Evolutionary conservation across 1,140 invertebrate genomes (phyloP).

Genomic region (Drosophila insularis): DNA sequence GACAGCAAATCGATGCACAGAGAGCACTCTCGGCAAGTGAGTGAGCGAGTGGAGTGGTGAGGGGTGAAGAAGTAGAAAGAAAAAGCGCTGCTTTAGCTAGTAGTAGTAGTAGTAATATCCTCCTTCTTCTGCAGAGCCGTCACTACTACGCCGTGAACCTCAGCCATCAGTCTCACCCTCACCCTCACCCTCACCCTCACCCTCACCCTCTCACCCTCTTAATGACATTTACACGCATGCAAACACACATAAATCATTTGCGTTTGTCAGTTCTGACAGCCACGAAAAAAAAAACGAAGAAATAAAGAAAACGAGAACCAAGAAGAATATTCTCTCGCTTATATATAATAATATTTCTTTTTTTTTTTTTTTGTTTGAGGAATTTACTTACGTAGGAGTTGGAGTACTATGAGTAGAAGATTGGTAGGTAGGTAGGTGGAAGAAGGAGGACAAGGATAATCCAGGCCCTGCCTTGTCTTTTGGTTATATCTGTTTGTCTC

Average conservation of each 20-base stretch:
- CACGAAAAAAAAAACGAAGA: slow-evolving; percentile 49
- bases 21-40: slow-evolving; percentile 7
- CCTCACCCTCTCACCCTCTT: slow-evolving; percentile 55
- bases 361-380: slow-evolving; percentile 23
- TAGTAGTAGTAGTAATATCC: background rate
- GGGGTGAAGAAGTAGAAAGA: background rate
- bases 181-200: slow-evolving; percentile 3
- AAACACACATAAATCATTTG: slow-evolving; percentile 81
- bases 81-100: slow-evolving; percentile 8
- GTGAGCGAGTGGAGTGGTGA: background rate
- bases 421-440: slow-evolving; percentile 10
- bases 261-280: slow-evolving; percentile 79
- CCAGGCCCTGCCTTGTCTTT: slow-evolving; percentile 6
- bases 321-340: slow-evolving; percentile 16
- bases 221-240: slow-evolving; percentile 81
- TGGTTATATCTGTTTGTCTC: slow-evolving; percentile 1
- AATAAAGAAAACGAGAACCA: background rate
- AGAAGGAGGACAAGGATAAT: slow-evolving; percentile 41
- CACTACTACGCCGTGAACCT: background rate
- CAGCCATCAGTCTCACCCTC: slow-evolving; percentile 10
- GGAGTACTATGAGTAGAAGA: background rate
- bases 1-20: slow-evolving; percentile 68
- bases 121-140: background rate
- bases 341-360: slow-evolving; percentile 37
- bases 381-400: slow-evolving; percentile 52